Conservation (phyloP, 1,140 invertebrate genomes). For the Carposina sasakii region DNA sequence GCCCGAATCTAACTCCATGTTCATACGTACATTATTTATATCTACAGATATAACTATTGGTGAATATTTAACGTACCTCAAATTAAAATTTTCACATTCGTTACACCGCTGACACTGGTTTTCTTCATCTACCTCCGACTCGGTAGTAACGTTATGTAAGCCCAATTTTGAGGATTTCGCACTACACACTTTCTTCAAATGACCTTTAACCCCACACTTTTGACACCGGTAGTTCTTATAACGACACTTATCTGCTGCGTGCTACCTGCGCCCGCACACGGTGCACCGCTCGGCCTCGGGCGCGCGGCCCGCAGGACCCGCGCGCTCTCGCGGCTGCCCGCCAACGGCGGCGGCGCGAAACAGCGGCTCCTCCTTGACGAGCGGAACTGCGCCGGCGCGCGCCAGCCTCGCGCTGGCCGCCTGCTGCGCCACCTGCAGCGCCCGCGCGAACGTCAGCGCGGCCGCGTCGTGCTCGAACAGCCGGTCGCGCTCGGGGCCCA, state of each 20-base stretch:
- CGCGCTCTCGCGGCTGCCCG: neutral
- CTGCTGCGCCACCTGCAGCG: constrained; percentile 1
- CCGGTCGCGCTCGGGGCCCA: neutral
- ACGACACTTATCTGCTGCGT: neutral
- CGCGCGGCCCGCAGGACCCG: no score
- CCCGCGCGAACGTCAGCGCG: neutral
- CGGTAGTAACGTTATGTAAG: neutral
- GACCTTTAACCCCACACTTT: neutral
- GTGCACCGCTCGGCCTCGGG: neutral
- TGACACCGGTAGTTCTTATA: neutral
- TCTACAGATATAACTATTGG: neutral
- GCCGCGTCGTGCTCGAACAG: neutral
- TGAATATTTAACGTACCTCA: neutral
- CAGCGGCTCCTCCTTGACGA: neutral
- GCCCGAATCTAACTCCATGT: constrained; percentile 5
- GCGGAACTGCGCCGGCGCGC: neutral
- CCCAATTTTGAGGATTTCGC: neutral
- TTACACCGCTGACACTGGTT: neutral
- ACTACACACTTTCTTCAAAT: neutral
- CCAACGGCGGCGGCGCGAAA: neutral
- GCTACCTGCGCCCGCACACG: neutral
- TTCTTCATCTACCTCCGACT: neutral
- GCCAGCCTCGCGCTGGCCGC: neutral
- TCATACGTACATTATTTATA: neutral
- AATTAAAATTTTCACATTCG: neutral